Evolutionary conservation across 2,113 vertebrate species (phyloP), one percentile per base, ranked within the genome.

Genomic region (Chloropsis cyanopogon): DNA sequence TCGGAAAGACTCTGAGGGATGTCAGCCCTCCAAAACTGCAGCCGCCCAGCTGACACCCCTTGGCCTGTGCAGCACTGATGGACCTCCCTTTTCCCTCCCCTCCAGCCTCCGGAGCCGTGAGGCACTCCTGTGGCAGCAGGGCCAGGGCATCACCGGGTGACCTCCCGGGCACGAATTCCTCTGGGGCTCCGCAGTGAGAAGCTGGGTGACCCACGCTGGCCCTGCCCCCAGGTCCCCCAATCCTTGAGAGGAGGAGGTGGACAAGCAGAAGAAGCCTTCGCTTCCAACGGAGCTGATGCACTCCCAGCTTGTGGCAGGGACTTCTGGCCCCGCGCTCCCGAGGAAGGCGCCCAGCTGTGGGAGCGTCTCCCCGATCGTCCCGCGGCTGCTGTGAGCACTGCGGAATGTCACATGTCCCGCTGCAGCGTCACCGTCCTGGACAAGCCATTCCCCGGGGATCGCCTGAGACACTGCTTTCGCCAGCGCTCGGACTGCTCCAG

Each of bases 271-370:
- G 72, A 4, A 61, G 26, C 29, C 28, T 33, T 68, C 25, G 2
- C 2, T 23, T 19, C 60, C 22, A 0, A 1, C 4, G 2, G n/a
- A 18, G 56, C 29, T 7, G 57, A 25, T 3, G 46, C 2, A 0
- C 35, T n/a, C 35, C 4, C 1, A 35, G 56, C 12, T 66, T 5
- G 0, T 5, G 77, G 72, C 52, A 6, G 47, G 26, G 12, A n/a
- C 9, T 61, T 5, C 10, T 46, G 49, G 11, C 24, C 3, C 3
- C 0, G 5, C 0, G 26, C 56, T 46, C 88, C 61, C 19, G 7
- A 86, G 93, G 88, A 89, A 77, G 71, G 79, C 33, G 28, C 39
- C n/a, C 90, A 23, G 94, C 68, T 85, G 82, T 90, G 95, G 94
- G 95, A 97, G 91, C 18, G 3, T 86, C 12, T 2, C 66, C 2